A percentile compares a stretch with the other conserved stretches of the same genome.
phyloP scores from a whole-genome alignment of 2,797 vertebrate species.

The Premnoplex brunnescens region DNA sequence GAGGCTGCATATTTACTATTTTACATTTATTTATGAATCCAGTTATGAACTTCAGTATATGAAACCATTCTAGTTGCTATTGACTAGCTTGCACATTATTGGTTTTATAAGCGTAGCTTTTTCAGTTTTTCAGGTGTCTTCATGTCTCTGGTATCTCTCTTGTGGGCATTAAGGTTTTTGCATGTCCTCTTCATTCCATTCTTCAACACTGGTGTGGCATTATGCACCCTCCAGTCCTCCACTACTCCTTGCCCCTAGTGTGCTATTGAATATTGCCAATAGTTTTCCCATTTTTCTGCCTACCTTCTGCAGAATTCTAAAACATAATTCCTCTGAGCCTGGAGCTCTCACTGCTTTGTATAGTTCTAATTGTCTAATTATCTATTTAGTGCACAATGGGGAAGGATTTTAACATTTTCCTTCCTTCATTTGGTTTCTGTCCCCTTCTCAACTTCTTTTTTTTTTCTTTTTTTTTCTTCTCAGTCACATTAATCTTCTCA shows the following conservation, averaged over 20 bases:
- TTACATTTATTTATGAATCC: background rate
- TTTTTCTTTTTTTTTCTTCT: accelerated
- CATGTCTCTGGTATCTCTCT: background rate
- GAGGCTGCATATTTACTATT: background rate
- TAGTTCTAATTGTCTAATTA: constrained; percentile 27
- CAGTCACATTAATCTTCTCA: accelerated
- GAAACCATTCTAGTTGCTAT: background rate
- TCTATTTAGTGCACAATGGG: background rate
- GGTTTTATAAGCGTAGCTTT: background rate
- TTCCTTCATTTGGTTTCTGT: background rate
- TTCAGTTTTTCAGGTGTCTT: background rate
- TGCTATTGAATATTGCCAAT: background rate
- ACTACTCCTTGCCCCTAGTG: background rate
- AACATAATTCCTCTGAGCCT: background rate
- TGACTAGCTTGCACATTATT: background rate
- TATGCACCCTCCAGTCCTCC: background rate
- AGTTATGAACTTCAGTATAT: background rate
- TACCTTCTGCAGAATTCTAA: constrained; percentile 1
- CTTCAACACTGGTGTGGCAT: background rate
- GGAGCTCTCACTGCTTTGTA: background rate
- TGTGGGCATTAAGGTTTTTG: background rate
- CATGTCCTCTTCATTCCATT: background rate
- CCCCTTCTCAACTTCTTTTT: background rate
- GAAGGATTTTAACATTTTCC: constrained; percentile 9
- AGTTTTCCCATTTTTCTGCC: background rate